Base-by-base conservation (phyloP, 2,888 invertebrate genomes). In the Aphrophora alni region DNA sequence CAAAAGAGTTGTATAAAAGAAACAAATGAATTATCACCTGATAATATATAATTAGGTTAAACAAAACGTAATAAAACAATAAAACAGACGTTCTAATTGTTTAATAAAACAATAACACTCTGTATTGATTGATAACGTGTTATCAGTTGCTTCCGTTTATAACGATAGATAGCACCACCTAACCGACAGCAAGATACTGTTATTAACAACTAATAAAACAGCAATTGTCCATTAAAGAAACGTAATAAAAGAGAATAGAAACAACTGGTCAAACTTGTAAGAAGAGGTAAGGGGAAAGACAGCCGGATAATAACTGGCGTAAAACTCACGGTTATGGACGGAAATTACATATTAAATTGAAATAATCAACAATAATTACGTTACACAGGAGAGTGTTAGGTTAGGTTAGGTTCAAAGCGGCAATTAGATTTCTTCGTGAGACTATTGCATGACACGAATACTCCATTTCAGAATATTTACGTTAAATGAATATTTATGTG, bases 321-420 rank as follows among this genome's bases (percentile, higher is more conserved):
- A 78, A 78, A 44, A 78, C 78, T 78, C 78, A 78, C 78, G 78
- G 73, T 78, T 78, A 78, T 73, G 44, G 51, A 28, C 72, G 78
- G 78, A 78, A 78, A 78, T 78, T 78, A 73, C 78, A 51, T 72
- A 78, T 78, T 78, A 78, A 78, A 78, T 78, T 78, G 78, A 78
- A 78, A 78, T 78, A 78, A 78, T 78, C 72, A 72, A 73, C 73
- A 73, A 73, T 73, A 78, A 78, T 78, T 73, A 72, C 24, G 38
- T 25, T 26, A 77, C 73, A 38, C n/a, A 73, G 78, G 44, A 73
- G 1, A 17, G 12, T 17, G 44, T 17, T 8, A 12, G 3, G 44
- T 44, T 44, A 44, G 44, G 44, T 44, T 44, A 44, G 44, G 44
- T 44, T 44, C 44, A 44, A 12, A 10, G 12, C 44, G 14, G 7